phyloP scores from a whole-genome alignment of 2,797 vertebrate species.

The Miichthys miiuy region DNA sequence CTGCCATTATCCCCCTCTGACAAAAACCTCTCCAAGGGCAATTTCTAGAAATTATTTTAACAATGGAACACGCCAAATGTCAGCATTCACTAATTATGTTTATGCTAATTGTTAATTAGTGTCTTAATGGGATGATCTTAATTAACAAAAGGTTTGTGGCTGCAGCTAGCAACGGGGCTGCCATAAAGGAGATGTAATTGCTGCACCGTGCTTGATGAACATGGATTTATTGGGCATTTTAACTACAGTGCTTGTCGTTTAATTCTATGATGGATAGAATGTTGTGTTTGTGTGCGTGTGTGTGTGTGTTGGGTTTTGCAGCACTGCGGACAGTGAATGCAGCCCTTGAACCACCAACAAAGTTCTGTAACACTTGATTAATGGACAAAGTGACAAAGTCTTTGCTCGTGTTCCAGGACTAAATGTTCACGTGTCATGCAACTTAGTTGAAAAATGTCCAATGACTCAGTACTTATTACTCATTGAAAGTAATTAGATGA shows the following conservation, averaged over 20 bases:
- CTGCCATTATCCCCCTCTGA: conserved; percentile 91
- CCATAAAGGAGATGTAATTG: conserved; percentile 86
- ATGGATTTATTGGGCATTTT: conserved; percentile 86
- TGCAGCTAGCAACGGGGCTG: conserved; percentile 76
- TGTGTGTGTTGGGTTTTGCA: background rate
- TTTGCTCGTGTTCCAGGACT: background rate
- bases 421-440: background rate
- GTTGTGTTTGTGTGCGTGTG: conserved; percentile 15
- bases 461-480: background rate
- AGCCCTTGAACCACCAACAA: background rate
- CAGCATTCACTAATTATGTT: conserved; percentile 97
- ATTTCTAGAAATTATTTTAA: conserved; percentile 98
- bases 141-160: conserved; percentile 93
- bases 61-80: conserved; percentile 97
- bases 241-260: conserved; percentile 63
- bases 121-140: conserved; percentile 94
- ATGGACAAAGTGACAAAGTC: background rate
- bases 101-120: conserved; percentile 99
- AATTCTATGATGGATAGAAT: conserved; percentile 76
- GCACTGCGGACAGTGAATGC: background rate
- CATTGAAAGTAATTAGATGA: background rate
- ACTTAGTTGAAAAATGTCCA: background rate
- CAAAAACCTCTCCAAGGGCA: conserved; percentile 92
- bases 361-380: background rate
- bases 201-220: conserved; percentile 82